Evolutionary conservation across 2,888 invertebrate species (phyloP).

Genomic region (Electrophaes corylata): DNA sequence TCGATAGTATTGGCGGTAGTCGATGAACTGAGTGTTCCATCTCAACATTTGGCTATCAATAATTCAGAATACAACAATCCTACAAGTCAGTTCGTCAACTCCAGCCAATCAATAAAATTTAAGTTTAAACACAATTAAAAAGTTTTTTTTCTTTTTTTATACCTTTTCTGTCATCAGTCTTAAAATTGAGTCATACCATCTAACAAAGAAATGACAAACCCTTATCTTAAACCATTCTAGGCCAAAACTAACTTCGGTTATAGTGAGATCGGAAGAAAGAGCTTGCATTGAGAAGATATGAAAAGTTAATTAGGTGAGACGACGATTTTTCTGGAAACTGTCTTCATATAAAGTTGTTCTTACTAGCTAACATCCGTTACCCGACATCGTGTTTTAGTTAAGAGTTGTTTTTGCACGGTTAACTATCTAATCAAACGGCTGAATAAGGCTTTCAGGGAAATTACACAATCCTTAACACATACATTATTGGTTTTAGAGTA

Average conservation of each 20-base stretch:
- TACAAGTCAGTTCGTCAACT: conserved; percentile 55
- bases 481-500: conserved; percentile 81
- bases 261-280: conserved; percentile 53
- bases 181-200: conserved; percentile 84
- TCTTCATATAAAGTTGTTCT: conserved; percentile 42
- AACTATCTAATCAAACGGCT: conserved; percentile 81
- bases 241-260: conserved; percentile 70
- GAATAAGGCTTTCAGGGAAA: conserved; percentile 82
- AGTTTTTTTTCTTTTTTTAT: conserved; percentile 59
- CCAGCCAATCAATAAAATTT: conserved; percentile 48
- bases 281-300: conserved; percentile 52
- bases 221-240: conserved; percentile 77
- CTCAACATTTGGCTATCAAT: conserved; percentile 69
- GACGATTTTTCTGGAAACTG: conserved; percentile 55
- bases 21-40: conserved; percentile 52
- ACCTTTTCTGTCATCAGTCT: conserved; percentile 82
- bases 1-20: conserved; percentile 51
- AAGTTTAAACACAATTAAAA: conserved; percentile 63
- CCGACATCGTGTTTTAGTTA: conserved; percentile 50
- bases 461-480: conserved; percentile 79
- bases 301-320: conserved; percentile 52
- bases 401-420: conserved; percentile 49
- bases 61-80: conserved; percentile 50
- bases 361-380: conserved; percentile 43
- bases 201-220: conserved; percentile 80